phyloP scores from a whole-genome alignment of 2,888 invertebrate species.

The Sphaeridia pumilis region DNA sequence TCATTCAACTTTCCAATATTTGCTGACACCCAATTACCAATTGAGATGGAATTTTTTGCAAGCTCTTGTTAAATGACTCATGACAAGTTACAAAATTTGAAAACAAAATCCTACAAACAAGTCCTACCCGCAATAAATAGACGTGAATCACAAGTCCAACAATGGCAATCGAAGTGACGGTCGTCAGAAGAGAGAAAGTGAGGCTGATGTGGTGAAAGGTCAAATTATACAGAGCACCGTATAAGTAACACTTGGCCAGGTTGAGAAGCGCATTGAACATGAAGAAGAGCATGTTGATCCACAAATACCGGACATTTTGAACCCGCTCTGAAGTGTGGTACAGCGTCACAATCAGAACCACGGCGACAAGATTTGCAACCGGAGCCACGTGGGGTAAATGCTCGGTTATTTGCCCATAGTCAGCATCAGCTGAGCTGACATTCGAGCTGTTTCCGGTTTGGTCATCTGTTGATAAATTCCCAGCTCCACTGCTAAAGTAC shows the following conservation, averaged over 20 bases:
- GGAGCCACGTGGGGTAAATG: background rate
- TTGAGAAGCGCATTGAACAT: constrained; percentile 17
- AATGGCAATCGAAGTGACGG: background rate
- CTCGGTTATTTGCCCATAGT: background rate
- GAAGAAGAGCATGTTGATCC: constrained; percentile 25
- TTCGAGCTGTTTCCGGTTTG: background rate
- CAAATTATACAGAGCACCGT: constrained; percentile 6
- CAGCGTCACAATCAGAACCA: constrained; percentile 18
- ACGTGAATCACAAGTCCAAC: background rate
- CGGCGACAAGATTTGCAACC: constrained; percentile 4
- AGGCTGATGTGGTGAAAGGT: background rate
- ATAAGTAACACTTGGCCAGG: constrained; percentile 14
- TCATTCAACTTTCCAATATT: background rate
- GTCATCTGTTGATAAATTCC: background rate
- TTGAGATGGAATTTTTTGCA: background rate
- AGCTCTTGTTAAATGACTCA: background rate
- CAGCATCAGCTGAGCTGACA: background rate
- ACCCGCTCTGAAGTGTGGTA: constrained; percentile 24
- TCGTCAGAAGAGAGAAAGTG: background rate
- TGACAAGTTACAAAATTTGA: background rate
- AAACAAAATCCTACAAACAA: background rate
- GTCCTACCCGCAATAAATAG: background rate
- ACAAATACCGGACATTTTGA: constrained; percentile 21
- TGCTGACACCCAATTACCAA: background rate
- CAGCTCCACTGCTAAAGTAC: background rate